A percentile compares a stretch with the other conserved stretches of the same genome.
phyloP scores from a whole-genome alignment of 1,140 invertebrate genomes.

The Tetragnatha versicolor region DNA sequence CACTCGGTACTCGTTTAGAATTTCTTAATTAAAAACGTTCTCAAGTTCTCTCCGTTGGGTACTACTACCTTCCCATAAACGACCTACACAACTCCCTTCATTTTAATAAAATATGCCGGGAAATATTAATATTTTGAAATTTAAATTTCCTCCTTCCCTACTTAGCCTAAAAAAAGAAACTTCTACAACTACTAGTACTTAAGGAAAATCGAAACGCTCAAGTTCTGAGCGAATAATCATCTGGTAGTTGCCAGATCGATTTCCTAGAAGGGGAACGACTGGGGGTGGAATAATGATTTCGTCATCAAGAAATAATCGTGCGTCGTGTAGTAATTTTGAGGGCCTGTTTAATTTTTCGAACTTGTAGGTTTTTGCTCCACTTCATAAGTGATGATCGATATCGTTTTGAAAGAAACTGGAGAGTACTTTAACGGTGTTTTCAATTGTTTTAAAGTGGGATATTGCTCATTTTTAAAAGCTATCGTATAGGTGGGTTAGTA shows the following conservation, averaged over 20 bases:
- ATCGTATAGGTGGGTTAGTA: no score
- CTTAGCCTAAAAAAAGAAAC: background rate
- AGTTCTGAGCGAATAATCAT: conserved; percentile 9
- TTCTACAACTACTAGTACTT: no score
- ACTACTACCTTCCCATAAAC: no score
- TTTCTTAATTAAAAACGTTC: conserved; percentile 18
- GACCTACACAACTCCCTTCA: conserved; percentile 6
- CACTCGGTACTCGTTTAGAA: background rate
- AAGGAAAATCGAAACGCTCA: conserved; percentile 10
- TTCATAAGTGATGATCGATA: background rate
- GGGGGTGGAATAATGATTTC: conserved; percentile 24
- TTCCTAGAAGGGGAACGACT: background rate
- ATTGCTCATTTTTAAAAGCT: no score
- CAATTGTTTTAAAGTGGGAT: no score
- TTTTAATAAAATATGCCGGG: conserved; percentile 16
- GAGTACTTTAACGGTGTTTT: no score
- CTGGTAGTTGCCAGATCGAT: conserved; percentile 8
- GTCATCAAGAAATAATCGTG: conserved; percentile 33
- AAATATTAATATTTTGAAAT: conserved; percentile 23
- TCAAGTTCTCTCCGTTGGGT: background rate
- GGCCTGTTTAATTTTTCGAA: conserved; percentile 17
- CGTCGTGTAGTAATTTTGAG: conserved; percentile 24
- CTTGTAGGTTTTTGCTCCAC: background rate
- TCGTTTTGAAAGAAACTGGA: no score
- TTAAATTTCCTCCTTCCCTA: background rate